Base-by-base conservation (phyloP, 1,140 invertebrate species). In the Patella vulgata region DNA sequence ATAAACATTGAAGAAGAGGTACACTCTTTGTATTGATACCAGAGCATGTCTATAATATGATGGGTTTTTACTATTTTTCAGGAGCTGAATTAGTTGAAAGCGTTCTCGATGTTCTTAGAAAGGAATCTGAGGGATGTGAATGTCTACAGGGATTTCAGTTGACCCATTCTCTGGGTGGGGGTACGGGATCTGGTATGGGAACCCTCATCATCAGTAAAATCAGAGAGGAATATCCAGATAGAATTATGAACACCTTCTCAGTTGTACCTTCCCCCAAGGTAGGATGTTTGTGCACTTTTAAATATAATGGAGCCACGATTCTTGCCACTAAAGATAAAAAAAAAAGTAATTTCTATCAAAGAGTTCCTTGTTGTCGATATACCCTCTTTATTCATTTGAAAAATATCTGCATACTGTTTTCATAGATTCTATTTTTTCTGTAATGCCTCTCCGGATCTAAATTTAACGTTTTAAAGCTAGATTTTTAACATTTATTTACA, bases 221-320 rank as follows among this genome's bases (percentile, higher is more conserved):
- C 33, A 73, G 87, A 30, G 87, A 88, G 69, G 87, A 88, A 72
- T 88, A 85, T 70, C 86, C 94, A 3, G 94, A 96, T 85, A 89
- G 94, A 79, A 96, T 96, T 59, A 94, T 96, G 89, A 91, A 91
- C 79, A 93, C 93, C 23, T 96, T 93, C 82, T 93, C 92, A 2
- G 92, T 96, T 42, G 91, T 96, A 44, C 94, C 94, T 39, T 95
- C 93, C 27, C 92, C 93, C 14, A 94, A 94, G 85, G 93, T 87
- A 63, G 31, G 51, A 57, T 39, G 33, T 8, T 36, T 8, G 33
- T 36, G 33, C 33, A 14, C 33, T 8, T 36, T 36, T 14, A 36
- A 36, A 14, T 36, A 36, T 14, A 36, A 36, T 36, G 33, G 14
- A 5, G 14, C 33, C 6, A n/a, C n/a, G n/a, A n/a, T n/a, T n/a